Base-by-base conservation (phyloP, 2,888 invertebrate genomes). In the Rotaria magnacalcarata region DNA sequence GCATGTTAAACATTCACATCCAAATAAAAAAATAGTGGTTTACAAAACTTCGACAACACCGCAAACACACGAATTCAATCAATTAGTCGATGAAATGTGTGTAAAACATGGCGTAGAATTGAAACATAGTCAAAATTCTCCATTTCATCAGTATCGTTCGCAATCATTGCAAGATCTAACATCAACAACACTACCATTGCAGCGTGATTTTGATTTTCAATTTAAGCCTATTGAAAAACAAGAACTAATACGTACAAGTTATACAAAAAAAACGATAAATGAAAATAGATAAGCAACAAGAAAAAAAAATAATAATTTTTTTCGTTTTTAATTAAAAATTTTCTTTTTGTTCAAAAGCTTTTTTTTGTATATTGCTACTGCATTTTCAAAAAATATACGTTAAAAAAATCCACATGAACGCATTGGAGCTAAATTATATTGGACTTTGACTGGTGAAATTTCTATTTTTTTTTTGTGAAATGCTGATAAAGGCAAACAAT, bases 61-160 rank as follows among this genome's bases (percentile, higher is more conserved):
- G 10, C 47, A 47, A 21, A 80, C 80, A 47, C 47, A 80, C 47
- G 80, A 80, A 47, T 80, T 80, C 14, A 80, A 80, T n/a, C 43
- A 47, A 47, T n/a, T 80, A 47, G 80, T 80, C 2, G 80, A 80
- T 47, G 80, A 80, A 80, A 80, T 80, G 80, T 80, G 80, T 80
- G 24, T 80, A 24, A 80, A 47, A 47, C 80, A 80, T 47, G 80
- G 80, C 14, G 80, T 80, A 1, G 47, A 47, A 47, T 80, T 80
- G 14, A 43, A 80, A 80, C 80, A 80, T 80, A 43, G 47, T 80
- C 80, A 43, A 80, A 43, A 80, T 24, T 80, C 80, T 24, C 80
- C 80, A 80, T 80, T 80, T 80, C 80, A 80, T 24, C 80, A 80
- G 47, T 80, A 80, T 80, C 80, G 80, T n/a, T 80, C 80, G 16